Conservation (phyloP, 2,888 invertebrate genomes). For the Seladonia tumulorum region DNA sequence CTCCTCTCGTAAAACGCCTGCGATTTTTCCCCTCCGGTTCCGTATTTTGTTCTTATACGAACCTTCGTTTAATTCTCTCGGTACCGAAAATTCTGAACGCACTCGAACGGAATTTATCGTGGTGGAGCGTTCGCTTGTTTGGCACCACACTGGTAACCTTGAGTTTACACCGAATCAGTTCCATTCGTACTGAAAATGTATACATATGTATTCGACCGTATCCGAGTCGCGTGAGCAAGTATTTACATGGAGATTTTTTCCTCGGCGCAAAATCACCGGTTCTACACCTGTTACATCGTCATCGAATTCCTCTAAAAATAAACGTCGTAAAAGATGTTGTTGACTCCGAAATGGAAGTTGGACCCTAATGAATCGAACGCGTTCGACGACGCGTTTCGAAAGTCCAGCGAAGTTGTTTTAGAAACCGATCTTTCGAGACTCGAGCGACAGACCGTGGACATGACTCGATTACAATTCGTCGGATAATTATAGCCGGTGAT, state of each 20-base stretch:
- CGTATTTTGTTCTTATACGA: background rate
- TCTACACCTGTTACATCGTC: background rate
- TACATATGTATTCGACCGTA: background rate
- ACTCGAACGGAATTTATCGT: too few relatives aligned
- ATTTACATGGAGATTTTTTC: background rate
- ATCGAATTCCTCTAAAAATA: constrained; percentile 6
- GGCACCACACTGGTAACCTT: background rate
- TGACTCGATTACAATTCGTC: background rate
- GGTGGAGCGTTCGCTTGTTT: background rate
- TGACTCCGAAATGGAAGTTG: background rate
- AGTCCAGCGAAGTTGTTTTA: constrained; percentile 3
- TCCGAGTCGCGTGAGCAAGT: background rate
- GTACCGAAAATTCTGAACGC: background rate
- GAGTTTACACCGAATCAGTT: too few relatives aligned
- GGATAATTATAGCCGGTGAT: background rate
- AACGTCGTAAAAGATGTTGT: background rate
- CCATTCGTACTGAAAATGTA: too few relatives aligned
- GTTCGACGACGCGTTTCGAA: constrained; percentile 1
- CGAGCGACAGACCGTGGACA: background rate
- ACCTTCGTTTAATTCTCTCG: background rate
- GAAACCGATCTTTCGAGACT: background rate
- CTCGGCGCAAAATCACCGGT: background rate
- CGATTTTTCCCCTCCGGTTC: background rate
- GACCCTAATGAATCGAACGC: background rate
- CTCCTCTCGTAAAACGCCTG: background rate